These are phyloP conservation scores for Therioaphis trifolii DNA, from an alignment of 2,888 invertebrate species.

Conservation along the genomic window DNA sequence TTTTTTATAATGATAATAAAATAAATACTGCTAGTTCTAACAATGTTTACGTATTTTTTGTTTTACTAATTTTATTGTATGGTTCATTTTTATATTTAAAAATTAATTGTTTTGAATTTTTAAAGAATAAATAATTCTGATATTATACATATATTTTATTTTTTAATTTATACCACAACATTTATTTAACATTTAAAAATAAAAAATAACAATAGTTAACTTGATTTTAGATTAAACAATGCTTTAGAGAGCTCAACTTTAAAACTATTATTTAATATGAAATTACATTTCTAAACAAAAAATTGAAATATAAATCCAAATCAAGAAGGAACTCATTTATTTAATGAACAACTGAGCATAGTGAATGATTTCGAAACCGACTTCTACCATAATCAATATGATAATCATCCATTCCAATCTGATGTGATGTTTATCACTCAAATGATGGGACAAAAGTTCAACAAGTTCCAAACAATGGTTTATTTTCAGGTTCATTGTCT, in stretches of 20 bases:
- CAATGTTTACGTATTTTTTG: neutral
- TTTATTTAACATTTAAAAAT: neutral
- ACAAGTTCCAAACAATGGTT: conserved; percentile 94
- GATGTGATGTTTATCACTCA: conserved; percentile 92
- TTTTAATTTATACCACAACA: neutral
- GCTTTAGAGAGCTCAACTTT: neutral
- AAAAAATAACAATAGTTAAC: neutral
- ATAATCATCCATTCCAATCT: conserved; percentile 98
- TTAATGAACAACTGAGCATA: conserved; percentile 66
- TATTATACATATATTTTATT: neutral
- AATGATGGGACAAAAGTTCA: conserved; percentile 87
- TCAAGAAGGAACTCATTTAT: neutral
- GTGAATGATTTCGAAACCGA: conserved; percentile 85
- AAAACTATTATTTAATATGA: neutral
- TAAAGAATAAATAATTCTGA: conserved; percentile 17
- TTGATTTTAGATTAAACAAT: neutral
- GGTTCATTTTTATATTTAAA: neutral
- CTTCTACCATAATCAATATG: conserved; percentile 93
- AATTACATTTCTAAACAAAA: neutral
- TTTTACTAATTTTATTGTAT: neutral
- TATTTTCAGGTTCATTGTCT: conserved; percentile 95
- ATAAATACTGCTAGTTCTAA: neutral
- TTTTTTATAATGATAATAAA: too few species aligned
- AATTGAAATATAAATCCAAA: neutral
- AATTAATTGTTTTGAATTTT: conserved; percentile 16